Evolutionary conservation across 2,888 invertebrate species (phyloP).

Genomic region (Lordiphosa andalusiaca): DNA sequence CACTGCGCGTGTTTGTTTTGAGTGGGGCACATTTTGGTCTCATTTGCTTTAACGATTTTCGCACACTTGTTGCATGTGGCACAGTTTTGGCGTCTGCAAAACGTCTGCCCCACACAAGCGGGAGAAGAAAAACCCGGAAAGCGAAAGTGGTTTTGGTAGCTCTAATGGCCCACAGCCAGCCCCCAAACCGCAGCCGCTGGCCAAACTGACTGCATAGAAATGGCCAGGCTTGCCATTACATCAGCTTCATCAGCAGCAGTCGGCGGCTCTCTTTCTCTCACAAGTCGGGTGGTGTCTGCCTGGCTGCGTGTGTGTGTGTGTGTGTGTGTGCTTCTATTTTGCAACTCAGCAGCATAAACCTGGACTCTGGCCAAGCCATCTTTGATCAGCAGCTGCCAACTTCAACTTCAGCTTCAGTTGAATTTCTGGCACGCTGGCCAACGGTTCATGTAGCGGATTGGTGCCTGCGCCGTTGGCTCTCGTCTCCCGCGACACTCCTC

Average conservation of each 20-base stretch:
- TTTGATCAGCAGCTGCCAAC: slow-evolving; percentile 27
- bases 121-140: slow-evolving; percentile 44
- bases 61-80: slow-evolving; percentile 51
- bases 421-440: slow-evolving; percentile 70
- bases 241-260: slow-evolving; percentile 44
- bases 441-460: slow-evolving; percentile 61
- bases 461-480: slow-evolving; percentile 47
- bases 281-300: background rate
- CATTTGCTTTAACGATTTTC: slow-evolving; percentile 30
- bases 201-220: slow-evolving; percentile 52
- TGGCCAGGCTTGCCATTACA: slow-evolving; percentile 54
- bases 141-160: slow-evolving; percentile 67
- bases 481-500: background rate
- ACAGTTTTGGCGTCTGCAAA: slow-evolving; percentile 31
- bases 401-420: slow-evolving; percentile 46
- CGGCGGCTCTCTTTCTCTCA: slow-evolving; percentile 21
- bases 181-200: slow-evolving; percentile 18
- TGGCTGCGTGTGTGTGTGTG: background rate
- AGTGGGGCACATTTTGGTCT: slow-evolving; percentile 19
- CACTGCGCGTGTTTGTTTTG: slow-evolving; percentile 12
- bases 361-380: slow-evolving; percentile 22
- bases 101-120: slow-evolving; percentile 26
- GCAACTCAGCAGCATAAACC: slow-evolving; percentile 28
- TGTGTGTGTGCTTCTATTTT: slow-evolving; percentile 30
- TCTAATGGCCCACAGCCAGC: slow-evolving; percentile 40